Evolutionary conservation across 35 echinoderm and acorn worm species (phyloP), one percentile per base, ranked within the genome.

Genomic region (Acanthaster planci): DNA sequence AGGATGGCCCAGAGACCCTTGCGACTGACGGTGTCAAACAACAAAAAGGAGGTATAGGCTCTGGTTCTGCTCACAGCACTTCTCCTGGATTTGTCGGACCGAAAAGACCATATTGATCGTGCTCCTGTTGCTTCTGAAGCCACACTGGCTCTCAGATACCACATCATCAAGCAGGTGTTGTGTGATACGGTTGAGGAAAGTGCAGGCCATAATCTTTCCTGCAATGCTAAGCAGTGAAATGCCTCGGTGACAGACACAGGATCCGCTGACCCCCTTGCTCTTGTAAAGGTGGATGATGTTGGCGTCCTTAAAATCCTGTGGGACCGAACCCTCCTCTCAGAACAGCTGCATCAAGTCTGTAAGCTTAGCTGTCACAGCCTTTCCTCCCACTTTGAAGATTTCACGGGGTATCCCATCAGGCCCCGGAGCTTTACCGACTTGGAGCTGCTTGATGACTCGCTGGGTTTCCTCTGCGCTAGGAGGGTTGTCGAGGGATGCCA

Each of bases 391-490:
- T 0, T 55, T 55, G 78, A n/a, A 54, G 52, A 39, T n/a, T n/a
- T n/a, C n/a, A n/a, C n/a, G 27, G 72, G 72, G 72, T 76, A 76
- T 76, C 37, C 8, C 72, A 14, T 14, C 78, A 37, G 78, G 78
- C 1, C 5, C 37, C 19, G 78, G 78, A 40, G 78, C 78, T 80
- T 80, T 50, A 7, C 78, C 78, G 21, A 39, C 26, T 39, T 80
- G 36, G 16, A 80, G 35, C 40, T 1, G 78, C 37, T 80, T 80
- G 36, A 80, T 80, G 78, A 39, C 34, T 42, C 47, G 37, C 78
- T 80, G 34, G 37, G 37, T 39, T 26, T 4, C 78, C 14, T 30
- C 75, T 30, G 32, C 18, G 15, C 18, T 30, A 16, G 75, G 75
- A 2, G 75, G 37, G 1, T 80, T 39, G 47, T 80, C 78, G n/a